A percentile compares a stretch with the other conserved stretches of the same genome.
Conservation (phyloP, 2,888 invertebrate genomes). For the Mylabris sibirica region DNA sequence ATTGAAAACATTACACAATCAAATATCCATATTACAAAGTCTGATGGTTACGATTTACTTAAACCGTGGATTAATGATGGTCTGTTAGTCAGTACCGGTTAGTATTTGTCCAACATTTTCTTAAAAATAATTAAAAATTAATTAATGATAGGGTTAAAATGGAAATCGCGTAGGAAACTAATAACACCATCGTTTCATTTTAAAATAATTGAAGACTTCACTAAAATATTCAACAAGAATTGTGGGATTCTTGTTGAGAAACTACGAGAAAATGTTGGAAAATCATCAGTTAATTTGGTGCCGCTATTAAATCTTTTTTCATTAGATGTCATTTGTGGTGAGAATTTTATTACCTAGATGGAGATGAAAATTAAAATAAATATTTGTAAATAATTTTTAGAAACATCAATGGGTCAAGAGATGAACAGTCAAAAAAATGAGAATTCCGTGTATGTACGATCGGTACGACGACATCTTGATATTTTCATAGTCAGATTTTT, state of each 20-base stretch:
- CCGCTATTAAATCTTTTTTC: slow-evolving; percentile 28
- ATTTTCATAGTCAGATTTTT: slow-evolving; percentile 16
- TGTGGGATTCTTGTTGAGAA: slow-evolving; percentile 26
- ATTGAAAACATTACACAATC: slow-evolving; percentile 22
- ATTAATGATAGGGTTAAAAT: slow-evolving; percentile 29
- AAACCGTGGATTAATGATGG: slow-evolving; percentile 57
- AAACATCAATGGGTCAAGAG: slow-evolving; percentile 66
- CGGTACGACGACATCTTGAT: slow-evolving; percentile 45
- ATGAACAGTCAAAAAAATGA: slow-evolving; percentile 55
- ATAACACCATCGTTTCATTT: slow-evolving; percentile 39
- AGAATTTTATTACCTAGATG: background rate
- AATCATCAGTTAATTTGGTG: slow-evolving; percentile 21
- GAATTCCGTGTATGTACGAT: slow-evolving; percentile 59
- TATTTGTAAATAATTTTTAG: slow-evolving; percentile 49
- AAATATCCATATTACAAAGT: slow-evolving; percentile 44
- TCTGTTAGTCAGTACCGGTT: slow-evolving; percentile 58
- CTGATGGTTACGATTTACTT: slow-evolving; percentile 50
- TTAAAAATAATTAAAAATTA: background rate
- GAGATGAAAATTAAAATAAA: background rate
- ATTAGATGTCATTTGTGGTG: slow-evolving; percentile 37
- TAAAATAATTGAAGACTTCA: slow-evolving; percentile 33
- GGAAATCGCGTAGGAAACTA: slow-evolving; percentile 35
- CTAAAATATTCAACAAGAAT: slow-evolving; percentile 29
- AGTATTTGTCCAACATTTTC: background rate
- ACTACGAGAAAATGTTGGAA: slow-evolving; percentile 22